Percentiles rank a stretch among this genome's conserved stretches.
These are phyloP conservation scores for Spilarctia lutea DNA, from an alignment of 2,888 invertebrate species.

Conservation along the genomic window DNA sequence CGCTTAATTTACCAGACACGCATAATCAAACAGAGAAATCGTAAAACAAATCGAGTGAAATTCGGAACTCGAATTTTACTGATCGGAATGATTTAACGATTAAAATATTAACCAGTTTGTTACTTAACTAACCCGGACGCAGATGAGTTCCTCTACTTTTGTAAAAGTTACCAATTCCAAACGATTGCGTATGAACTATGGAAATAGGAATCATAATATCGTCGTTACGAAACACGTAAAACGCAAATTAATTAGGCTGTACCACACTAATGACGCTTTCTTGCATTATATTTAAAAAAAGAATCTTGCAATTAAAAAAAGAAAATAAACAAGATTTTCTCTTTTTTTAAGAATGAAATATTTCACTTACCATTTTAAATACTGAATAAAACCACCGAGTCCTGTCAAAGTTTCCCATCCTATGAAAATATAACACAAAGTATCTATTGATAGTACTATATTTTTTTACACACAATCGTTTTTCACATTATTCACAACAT, in stretches of 20 bases:
- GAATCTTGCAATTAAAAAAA: conserved; percentile 9
- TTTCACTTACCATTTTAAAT: conserved; percentile 79
- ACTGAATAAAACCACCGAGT: conserved; percentile 64
- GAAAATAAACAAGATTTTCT: background rate
- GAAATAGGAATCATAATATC: conserved; percentile 51
- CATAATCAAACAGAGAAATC: conserved; percentile 57
- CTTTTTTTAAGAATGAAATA: conserved; percentile 21
- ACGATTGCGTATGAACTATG: conserved; percentile 57
- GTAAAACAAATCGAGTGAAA: conserved; percentile 68
- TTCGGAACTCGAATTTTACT: conserved; percentile 54
- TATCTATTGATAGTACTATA: conserved; percentile 59
- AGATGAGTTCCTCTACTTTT: conserved; percentile 54
- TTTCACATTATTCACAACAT: conserved; percentile 80
- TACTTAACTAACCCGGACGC: conserved; percentile 65
- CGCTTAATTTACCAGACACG: conserved; percentile 20
- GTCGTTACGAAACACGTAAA: conserved; percentile 51
- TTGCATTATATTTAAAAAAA: conserved; percentile 33
- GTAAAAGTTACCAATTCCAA: conserved; percentile 57
- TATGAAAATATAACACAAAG: conserved; percentile 63
- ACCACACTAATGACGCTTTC: conserved; percentile 32
- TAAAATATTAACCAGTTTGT: conserved; percentile 69
- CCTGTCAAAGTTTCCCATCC: conserved; percentile 78
- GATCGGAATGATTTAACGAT: conserved; percentile 59
- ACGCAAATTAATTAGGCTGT: conserved; percentile 44
- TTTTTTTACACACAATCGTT: conserved; percentile 63